Evolutionary conservation across 2,888 invertebrate species (phyloP), one percentile per base, ranked within the genome.

Genomic region (Platycheirus rosarum): DNA sequence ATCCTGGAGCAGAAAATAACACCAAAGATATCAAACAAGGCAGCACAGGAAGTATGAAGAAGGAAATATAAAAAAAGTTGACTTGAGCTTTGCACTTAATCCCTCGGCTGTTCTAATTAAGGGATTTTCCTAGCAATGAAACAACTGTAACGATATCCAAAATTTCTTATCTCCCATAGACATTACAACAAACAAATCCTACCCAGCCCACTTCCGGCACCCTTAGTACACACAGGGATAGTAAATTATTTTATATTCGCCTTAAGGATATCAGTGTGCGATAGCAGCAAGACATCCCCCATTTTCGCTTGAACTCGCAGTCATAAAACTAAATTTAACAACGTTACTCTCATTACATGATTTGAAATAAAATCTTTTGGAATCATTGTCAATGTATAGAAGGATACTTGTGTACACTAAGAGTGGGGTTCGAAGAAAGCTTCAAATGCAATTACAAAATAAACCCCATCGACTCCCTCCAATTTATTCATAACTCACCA

Each of bases 121-220:
- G 82, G 71, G 76, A 76, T 82, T 82, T 76, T 66, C 66, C 76
- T 71, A 55, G 66, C 76, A 76, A 82, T 76, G 82, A 82, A 82
- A 82, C 66, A 82, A 82, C 71, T 71, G 82, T 82, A 76, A 76
- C 76, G 66, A 60, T 76, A 68, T 60, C 70, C 51, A 71, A 82
- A 71, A 66, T 70, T 66, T 76, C 70, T 71, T 82, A 76, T 82
- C 76, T 76, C 2, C 32, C 60, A 51, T 60, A 76, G 65, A 71
- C 70, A 66, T 66, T 16, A 29, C 8, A 16, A 11, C 57, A 57
- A 23, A 57, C 42, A 75, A 75, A 80, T 71, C 76, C 66, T 35
- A 11, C 44, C 16, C 32, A 66, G 32, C 18, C 1, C 14, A 23
- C 23, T 32, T 8, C 8, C 23, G 6, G 2, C 6, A 53, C 16